phyloP scores from a whole-genome alignment of 2,113 vertebrate genomes.

The Callaeas wilsoni region DNA sequence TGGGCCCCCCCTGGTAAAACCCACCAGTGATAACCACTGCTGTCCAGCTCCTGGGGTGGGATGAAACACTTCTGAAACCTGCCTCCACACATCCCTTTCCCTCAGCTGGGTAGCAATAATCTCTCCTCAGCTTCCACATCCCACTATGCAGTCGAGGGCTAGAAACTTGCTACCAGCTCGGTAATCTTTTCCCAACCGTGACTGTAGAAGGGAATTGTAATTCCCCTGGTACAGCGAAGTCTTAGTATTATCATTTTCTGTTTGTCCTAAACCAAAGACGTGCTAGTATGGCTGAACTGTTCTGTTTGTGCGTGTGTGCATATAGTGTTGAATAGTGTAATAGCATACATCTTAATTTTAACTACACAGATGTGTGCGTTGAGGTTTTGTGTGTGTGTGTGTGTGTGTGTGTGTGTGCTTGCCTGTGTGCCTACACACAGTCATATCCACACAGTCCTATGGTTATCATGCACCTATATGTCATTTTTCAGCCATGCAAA shows the following conservation, averaged over 20 bases:
- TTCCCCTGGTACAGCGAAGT: slow-evolving; percentile 2
- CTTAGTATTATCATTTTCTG: slow-evolving; percentile 10
- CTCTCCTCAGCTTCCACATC: slow-evolving; percentile 20
- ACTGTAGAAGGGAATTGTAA: slow-evolving; percentile 42
- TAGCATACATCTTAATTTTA: not conserved
- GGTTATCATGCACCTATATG: not conserved
- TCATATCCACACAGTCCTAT: not conserved
- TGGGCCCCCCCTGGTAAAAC: not conserved
- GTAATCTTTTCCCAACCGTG: slow-evolving; percentile 41
- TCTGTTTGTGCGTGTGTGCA: not conserved
- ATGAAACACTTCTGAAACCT: slow-evolving; percentile 22
- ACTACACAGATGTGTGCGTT: not conserved
- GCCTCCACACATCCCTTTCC: not conserved
- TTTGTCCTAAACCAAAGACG: slow-evolving; percentile 35
- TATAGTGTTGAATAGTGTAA: not conserved
- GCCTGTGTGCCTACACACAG: not conserved
- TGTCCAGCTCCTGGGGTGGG: not conserved
- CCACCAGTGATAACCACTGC: not conserved
- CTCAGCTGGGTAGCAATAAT: slow-evolving; percentile 4
- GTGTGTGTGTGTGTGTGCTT: not conserved
- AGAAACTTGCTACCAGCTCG: not conserved
- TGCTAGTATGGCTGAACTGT: not conserved
- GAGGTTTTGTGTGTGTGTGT: accelerated
- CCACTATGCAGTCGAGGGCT: not conserved
- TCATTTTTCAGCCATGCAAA: not conserved